These are phyloP conservation scores for Vespertilio murinus DNA, from an alignment of 2,797 vertebrate species.

Conservation along the genomic window DNA sequence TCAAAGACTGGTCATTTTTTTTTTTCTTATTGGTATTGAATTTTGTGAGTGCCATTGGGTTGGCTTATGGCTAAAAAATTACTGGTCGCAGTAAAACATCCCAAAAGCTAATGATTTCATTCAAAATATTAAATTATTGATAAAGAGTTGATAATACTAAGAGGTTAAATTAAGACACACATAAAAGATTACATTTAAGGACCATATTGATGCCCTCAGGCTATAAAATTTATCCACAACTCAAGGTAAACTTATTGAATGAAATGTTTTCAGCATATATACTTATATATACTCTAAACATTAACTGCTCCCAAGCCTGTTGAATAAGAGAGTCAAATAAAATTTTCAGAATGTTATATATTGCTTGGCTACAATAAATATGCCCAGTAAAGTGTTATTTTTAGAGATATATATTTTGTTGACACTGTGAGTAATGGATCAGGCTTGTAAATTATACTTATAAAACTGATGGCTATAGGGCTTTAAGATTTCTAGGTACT, in stretches of 20 bases:
- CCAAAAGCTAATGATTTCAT: neutral
- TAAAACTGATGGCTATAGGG: conserved; percentile 19
- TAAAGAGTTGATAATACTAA: neutral
- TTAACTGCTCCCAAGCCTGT: conserved; percentile 25
- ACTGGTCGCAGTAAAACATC: neutral
- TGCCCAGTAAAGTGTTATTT: neutral
- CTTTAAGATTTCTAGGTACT: neutral
- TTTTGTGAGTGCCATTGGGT: neutral
- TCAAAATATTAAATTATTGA: conserved; percentile 17
- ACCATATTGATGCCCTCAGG: neutral
- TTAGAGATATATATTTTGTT: neutral
- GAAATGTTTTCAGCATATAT: neutral
- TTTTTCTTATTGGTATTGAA: neutral
- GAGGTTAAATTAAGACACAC: neutral
- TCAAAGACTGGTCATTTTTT: neutral
- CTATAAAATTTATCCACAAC: conserved; percentile 27
- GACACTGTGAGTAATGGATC: neutral
- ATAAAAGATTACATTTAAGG: conserved; percentile 24
- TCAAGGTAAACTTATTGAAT: neutral
- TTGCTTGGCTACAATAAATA: conserved; percentile 26
- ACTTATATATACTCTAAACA: conserved; percentile 45
- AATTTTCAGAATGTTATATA: conserved; percentile 38
- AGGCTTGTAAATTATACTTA: conserved; percentile 19
- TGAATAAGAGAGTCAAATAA: conserved; percentile 32
- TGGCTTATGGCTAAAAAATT: neutral